Evolutionary conservation across 1,140 invertebrate species (phyloP), one percentile per base, ranked within the genome.

Genomic region (Varroa destructor): DNA sequence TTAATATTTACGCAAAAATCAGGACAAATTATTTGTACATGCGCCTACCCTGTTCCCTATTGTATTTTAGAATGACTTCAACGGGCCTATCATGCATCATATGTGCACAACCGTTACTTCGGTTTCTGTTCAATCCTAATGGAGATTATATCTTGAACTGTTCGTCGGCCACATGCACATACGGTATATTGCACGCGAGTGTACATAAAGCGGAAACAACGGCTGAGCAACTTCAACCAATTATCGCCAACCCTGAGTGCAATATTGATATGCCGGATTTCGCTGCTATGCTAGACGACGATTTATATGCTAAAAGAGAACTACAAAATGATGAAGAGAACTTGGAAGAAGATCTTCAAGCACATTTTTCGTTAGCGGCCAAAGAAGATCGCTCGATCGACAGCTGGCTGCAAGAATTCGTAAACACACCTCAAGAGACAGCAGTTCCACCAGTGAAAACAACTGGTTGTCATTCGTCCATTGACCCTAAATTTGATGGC

Each of bases 61-160:
- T 51, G 46, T 51, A 8, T 67, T 67, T 46, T 37, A 67, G 61
- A 67, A 67, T 67, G 61, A 46, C 61, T 12, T 67, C 61, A 8
- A 67, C 61, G 12, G 61, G 61, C 1, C 61, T 36, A 37, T 12
- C 40, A 37, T 67, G 61, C 46, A 40, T 37, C 10, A 12, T 67
- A 12, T 67, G 61, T 40, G 37, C 40, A 40, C 40, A 67, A 4
- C 46, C 61, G 61, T 46, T 67, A 14, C 61, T 67, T 40, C 14
- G 40, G 61, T 67, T 67, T 37, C 61, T 67, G 12, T 67, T 36
- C 61, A 67, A 67, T 46, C 14, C 61, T 14, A 8, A 67, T 14
- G 61, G 61, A 67, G 61, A 67, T 40, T 67, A 67, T 37, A 67
- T 67, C 61, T 37, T 67, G 61, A 67, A 67, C 46, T 67, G 61